Evolutionary conservation across 2,888 invertebrate species (phyloP), one percentile per base, ranked within the genome.

Genomic region (Brachyopa scutellaris): DNA sequence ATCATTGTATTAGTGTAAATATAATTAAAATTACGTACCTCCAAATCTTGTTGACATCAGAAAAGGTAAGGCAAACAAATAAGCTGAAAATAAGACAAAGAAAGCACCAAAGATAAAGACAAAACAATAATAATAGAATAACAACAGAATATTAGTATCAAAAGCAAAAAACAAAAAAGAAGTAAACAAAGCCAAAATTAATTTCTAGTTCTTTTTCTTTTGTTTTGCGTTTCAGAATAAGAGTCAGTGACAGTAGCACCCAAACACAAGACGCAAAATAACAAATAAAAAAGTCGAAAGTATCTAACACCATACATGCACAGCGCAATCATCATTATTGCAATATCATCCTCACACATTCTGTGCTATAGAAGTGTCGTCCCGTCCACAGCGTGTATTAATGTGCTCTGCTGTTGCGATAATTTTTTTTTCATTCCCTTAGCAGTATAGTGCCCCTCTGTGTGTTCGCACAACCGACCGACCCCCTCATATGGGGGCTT

Each of bases 291-390:
- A 26, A 13, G 9, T 2, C 11, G n/a, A 19, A 49, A 23, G 40
- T 51, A 49, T 51, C 72, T 21, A 51, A 49, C 21, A 55, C 36
- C 55, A 55, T 13, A 61, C 42, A 77, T 57, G 61, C 40, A 79
- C 31, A 31, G 6, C 61, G 7, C 66, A 72, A 74, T 73, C 73
- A 57, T 36, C 73, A 79, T 70, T 55, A 72, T 51, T 49, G 57
- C 57, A 70, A 78, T 23, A 73, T 66, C 62, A 47, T 47, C 59
- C 61, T 45, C 61, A 53, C 70, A 47, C 47, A n/a, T n/a, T 21
- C 29, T 15, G 31, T 42, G 6, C 7, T 6, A 11, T 11, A 26
- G 36, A 36, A 33, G 57, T 23, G 57, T 33, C 33, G 40, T 49
- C 42, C 7, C 59, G 70, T 61, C 72, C 42, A 53, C 42, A 42